Percentiles rank a stretch among this genome's conserved stretches.
Conservation (phyloP, 2,113 vertebrate species). For the Urocitellus parryii region DNA sequence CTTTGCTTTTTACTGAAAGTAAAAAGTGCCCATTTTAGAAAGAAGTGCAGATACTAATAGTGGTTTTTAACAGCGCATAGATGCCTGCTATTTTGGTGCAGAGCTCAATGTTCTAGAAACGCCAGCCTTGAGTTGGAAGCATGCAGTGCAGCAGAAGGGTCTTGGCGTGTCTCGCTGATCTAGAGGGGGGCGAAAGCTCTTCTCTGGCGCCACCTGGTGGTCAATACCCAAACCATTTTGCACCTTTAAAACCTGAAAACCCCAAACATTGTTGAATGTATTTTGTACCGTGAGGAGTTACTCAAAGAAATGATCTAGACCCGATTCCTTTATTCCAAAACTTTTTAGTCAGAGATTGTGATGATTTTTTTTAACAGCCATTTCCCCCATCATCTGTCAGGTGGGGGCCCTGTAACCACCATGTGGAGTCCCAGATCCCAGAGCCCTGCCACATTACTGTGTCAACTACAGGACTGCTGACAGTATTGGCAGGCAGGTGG, state of each 20-base stretch:
- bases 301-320: neutral
- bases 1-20: neutral
- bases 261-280: neutral
- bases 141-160: rapidly evolving
- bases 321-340: neutral
- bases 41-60: neutral
- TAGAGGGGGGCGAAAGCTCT: neutral
- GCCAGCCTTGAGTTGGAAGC: neutral
- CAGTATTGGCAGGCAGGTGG: neutral
- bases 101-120: neutral
- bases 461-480: neutral
- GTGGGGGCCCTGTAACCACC: too few relatives aligned
- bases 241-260: neutral
- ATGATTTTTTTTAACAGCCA: neutral
- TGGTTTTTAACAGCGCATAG: neutral
- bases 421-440: neutral
- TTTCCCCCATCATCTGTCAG: neutral
- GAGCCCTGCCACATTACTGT: neutral
- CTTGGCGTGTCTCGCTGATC: rapidly evolving
- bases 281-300: neutral
- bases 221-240: rapidly evolving
- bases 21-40: neutral
- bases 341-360: neutral
- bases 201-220: constrained; percentile 67
- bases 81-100: neutral